A percentile compares a stretch with the other conserved stretches of the same genome.
phyloP scores from a whole-genome alignment of 2,888 invertebrate genomes.

The Lamellibrachia satsuma region DNA sequence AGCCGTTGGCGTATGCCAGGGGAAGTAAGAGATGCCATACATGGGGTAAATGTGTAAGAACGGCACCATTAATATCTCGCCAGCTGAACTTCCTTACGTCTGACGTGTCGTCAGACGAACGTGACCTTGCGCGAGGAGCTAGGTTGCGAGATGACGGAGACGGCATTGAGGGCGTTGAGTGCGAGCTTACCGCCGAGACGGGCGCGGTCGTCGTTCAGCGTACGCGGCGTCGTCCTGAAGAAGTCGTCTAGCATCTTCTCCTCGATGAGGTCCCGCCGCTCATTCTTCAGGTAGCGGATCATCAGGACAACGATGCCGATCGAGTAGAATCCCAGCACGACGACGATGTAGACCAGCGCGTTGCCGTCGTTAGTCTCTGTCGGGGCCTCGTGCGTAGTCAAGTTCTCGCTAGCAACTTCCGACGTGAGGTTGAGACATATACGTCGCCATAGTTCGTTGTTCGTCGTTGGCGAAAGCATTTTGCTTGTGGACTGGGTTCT shows the following conservation, averaged over 20 bases:
- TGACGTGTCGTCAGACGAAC: slow-evolving; percentile 22
- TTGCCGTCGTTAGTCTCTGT: neutral
- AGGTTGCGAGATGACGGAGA: slow-evolving; percentile 1
- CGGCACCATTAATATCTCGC: neutral
- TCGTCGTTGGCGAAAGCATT: neutral
- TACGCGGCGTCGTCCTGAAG: slow-evolving; percentile 17
- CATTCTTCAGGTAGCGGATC: slow-evolving; percentile 25
- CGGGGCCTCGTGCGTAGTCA: neutral
- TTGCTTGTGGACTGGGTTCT: neutral
- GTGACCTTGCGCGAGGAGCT: slow-evolving; percentile 22
- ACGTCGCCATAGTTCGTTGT: neutral
- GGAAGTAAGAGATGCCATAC: too few relatives aligned
- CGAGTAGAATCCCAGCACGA: slow-evolving; percentile 28
- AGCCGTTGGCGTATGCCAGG: too few relatives aligned
- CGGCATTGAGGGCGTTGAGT: slow-evolving; percentile 25
- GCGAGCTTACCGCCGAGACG: slow-evolving; percentile 20
- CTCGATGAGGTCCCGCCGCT: slow-evolving; percentile 23
- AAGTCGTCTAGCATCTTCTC: slow-evolving; percentile 27
- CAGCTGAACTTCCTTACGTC: neutral
- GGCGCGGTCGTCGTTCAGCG: slow-evolving; percentile 21
- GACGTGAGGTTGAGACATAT: neutral
- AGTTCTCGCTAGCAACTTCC: neutral
- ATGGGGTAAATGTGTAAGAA: neutral
- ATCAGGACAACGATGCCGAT: slow-evolving; percentile 25
- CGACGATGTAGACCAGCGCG: slow-evolving; percentile 28